Base-by-base conservation (phyloP, 2,113 vertebrate species). In the Charadrius vociferus region DNA sequence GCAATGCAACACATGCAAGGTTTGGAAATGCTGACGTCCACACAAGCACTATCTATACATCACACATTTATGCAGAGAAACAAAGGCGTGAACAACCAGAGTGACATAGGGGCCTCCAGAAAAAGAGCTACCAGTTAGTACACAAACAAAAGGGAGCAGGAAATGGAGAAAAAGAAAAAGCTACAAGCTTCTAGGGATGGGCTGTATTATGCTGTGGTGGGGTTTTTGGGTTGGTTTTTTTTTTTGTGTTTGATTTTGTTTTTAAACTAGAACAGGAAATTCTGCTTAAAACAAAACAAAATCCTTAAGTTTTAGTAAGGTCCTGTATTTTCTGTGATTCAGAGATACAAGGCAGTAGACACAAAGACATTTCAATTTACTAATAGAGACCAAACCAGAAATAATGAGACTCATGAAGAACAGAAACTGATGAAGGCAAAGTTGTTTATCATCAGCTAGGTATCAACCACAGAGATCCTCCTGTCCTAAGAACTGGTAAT, bases 1-100 rank as follows among this genome's bases (percentile, higher is more conserved):
- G 97, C 97, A 97, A 98, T 97, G 95, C 95, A 98, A 97, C 96
- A 93, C 96, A 92, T 91, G 86, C 92, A 95, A 95, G 94, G 88
- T 87, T 92, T 96, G 95, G 93, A 97, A 97, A 93, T 87, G 94
- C 96, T 98, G 97, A 97, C 95, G 90, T 96, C 91, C 96, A 96
- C 95, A 92, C 24, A 97, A 97, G 93, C 95, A 63, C 91, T 83
- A 88, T 95, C 96, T 88, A 95, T 75, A 87, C 97, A 96, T 95
- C 91, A 92, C 87, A 91, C 86, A 95, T 87, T 90, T 74, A 73
- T 93, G 91, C 90, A 88, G 89, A 88, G 94, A 86, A 91, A 96
- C 92, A 95, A 97, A 96, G 89, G 84, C 80, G 86, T 82, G 74
- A 96, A 96, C 91, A 89, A 81, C 91, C 92, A 72, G 84, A 87